Evolutionary conservation across 2,113 vertebrate species (phyloP).

Genomic region (Hystrix cristata): DNA sequence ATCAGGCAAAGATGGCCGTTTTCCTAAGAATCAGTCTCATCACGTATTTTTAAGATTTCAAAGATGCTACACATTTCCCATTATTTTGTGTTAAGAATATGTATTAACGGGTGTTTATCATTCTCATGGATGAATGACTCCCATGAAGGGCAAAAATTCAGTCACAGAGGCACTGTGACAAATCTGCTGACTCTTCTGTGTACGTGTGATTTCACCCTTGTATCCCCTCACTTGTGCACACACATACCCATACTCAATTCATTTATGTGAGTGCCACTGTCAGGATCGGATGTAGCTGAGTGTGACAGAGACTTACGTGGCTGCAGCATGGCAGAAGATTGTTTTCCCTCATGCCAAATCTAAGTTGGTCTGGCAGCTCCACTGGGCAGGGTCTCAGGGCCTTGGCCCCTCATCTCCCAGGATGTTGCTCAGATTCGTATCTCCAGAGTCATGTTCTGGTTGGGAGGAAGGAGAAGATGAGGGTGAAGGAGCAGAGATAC

Average conservation of each 20-base stretch:
- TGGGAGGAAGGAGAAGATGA: not conserved
- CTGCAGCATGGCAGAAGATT: not conserved
- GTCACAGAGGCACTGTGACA: not conserved
- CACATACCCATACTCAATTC: not conserved
- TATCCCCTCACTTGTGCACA: not conserved
- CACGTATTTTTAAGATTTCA: slow-evolving; percentile 7
- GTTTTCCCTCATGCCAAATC: not conserved
- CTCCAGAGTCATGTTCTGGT: not conserved
- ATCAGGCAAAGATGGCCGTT: not conserved
- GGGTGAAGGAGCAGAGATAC: not conserved
- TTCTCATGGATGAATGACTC: not conserved
- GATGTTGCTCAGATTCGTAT: not conserved
- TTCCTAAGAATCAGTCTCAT: not conserved
- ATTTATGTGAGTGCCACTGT: not conserved
- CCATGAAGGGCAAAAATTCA: not conserved
- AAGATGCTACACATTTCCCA: not conserved
- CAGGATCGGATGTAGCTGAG: not conserved
- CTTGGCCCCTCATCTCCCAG: not conserved
- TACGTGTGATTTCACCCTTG: not conserved
- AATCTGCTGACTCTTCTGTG: not conserved
- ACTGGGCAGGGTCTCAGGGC: not conserved
- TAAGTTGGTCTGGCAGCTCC: not conserved
- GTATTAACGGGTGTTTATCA: not conserved
- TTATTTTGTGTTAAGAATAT: not conserved
- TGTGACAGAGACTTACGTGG: not conserved